These are phyloP conservation scores for Synaphobranchus kaupii DNA, from an alignment of 2,797 vertebrate genomes.

Conservation along the genomic window DNA sequence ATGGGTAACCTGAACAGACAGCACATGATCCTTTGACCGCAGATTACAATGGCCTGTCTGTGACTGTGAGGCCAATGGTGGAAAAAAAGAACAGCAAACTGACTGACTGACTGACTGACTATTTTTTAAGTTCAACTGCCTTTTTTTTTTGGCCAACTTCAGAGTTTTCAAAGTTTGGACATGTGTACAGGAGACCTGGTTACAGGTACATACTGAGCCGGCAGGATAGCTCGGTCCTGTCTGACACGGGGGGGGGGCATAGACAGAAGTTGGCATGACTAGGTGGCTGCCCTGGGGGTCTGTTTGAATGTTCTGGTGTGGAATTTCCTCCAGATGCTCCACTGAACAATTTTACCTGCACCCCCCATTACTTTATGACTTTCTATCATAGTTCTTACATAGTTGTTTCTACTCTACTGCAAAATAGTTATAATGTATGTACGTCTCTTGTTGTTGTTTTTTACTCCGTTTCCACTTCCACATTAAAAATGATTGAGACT, in stretches of 20 bases:
- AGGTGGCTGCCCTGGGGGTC: conserved; percentile 1
- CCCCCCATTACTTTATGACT: not conserved
- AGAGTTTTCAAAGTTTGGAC: not conserved
- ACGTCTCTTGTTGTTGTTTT: not conserved
- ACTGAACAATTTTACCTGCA: not conserved
- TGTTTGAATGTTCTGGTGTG: not conserved
- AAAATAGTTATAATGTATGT: no score
- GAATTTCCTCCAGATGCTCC: conserved; percentile 42
- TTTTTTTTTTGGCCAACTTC: not conserved
- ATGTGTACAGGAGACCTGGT: not conserved
- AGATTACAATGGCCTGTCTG: not conserved
- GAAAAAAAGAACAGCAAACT: no score
- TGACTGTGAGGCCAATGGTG: not conserved
- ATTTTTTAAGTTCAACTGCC: conserved; percentile 34
- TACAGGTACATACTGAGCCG: conserved; percentile 17
- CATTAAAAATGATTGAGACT: not conserved
- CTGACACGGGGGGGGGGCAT: not conserved
- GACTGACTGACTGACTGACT: no score
- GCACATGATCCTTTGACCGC: not conserved
- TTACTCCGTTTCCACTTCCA: not conserved
- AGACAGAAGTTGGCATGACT: not conserved
- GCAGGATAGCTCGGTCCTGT: not conserved
- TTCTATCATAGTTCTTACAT: not conserved
- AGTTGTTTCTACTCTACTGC: not conserved
- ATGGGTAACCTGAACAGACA: not conserved